Evolutionary conservation across 2,113 vertebrate genomes (phyloP).

Genomic region (rat (Rattus norvegicus)): DNA sequence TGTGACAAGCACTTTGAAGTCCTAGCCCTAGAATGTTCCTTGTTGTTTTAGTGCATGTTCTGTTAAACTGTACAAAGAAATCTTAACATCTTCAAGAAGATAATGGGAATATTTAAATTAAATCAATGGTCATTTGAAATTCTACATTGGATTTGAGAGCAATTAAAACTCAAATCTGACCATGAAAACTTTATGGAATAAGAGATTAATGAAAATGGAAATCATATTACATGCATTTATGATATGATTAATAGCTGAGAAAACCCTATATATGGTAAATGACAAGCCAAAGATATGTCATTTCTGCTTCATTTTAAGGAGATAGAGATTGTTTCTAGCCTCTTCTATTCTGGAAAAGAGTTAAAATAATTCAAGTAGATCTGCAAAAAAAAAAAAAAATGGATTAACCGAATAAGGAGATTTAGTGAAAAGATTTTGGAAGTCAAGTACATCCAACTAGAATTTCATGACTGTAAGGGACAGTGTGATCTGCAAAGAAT

Average conservation of each 20-base stretch:
- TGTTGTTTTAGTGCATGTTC: neutral
- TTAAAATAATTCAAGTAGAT: neutral
- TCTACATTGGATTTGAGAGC: neutral
- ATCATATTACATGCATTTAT: neutral
- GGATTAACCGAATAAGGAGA: neutral
- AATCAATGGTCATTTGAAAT: conserved; percentile 4
- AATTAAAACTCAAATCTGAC: conserved; percentile 18
- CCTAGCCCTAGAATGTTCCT: neutral
- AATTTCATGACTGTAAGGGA: conserved; percentile 5
- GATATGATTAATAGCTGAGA: neutral
- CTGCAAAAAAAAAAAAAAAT: neutral
- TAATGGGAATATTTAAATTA: conserved; percentile 26
- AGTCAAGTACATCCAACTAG: neutral
- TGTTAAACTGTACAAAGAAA: conserved; percentile 7
- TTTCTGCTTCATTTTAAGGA: conserved; percentile 47
- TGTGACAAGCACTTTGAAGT: neutral
- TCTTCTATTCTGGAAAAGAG: neutral
- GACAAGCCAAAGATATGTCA: neutral
- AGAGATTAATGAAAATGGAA: neutral
- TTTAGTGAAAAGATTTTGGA: conserved; percentile 25
- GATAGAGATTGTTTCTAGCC: neutral
- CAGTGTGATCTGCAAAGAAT: conserved; percentile 5
- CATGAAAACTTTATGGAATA: neutral
- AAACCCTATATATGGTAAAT: neutral
- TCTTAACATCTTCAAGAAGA: conserved; percentile 17